Evolutionary conservation across 2,888 invertebrate species (phyloP).

Genomic region (Cosmia trapezina): DNA sequence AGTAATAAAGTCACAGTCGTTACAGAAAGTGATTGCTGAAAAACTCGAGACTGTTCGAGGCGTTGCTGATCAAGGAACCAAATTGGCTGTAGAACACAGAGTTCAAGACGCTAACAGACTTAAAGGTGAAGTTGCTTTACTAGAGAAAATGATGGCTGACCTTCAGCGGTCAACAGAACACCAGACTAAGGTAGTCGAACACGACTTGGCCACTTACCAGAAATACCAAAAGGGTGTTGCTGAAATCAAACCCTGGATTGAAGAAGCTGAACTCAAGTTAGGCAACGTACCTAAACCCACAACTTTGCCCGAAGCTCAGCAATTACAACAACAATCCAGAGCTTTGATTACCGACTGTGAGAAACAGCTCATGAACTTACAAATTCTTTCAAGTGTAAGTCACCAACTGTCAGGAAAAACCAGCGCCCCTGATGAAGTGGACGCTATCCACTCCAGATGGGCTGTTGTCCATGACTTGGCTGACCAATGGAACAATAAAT

Average conservation of each 20-base stretch:
- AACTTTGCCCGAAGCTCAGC: conserved; percentile 95
- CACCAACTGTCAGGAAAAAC: conserved; percentile 94
- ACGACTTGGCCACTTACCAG: conserved; percentile 96
- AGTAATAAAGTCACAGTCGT: conserved; percentile 93
- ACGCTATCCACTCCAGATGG: conserved; percentile 95
- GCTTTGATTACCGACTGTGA: conserved; percentile 95
- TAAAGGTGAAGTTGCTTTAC: conserved; percentile 93
- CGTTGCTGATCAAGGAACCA: conserved; percentile 94
- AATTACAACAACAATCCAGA: conserved; percentile 93
- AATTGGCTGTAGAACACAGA: conserved; percentile 92
- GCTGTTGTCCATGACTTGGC: conserved; percentile 95
- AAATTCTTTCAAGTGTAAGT: conserved; percentile 93
- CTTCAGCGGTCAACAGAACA: conserved; percentile 94
- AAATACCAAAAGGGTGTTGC: conserved; percentile 95
- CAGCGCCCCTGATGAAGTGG: conserved; percentile 95
- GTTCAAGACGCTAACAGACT: conserved; percentile 94
- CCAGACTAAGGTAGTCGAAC: conserved; percentile 93
- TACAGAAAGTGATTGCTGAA: conserved; percentile 94
- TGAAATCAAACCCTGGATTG: conserved; percentile 96
- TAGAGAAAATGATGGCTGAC: conserved; percentile 94
- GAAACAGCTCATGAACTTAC: conserved; percentile 93
- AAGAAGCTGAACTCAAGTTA: conserved; percentile 95
- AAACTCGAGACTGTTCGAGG: conserved; percentile 93
- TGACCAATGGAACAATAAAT: conserved; percentile 94
- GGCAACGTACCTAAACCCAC: conserved; percentile 94